phyloP scores from a whole-genome alignment of 2,888 invertebrate genomes.

The Polyommatus icarus region DNA sequence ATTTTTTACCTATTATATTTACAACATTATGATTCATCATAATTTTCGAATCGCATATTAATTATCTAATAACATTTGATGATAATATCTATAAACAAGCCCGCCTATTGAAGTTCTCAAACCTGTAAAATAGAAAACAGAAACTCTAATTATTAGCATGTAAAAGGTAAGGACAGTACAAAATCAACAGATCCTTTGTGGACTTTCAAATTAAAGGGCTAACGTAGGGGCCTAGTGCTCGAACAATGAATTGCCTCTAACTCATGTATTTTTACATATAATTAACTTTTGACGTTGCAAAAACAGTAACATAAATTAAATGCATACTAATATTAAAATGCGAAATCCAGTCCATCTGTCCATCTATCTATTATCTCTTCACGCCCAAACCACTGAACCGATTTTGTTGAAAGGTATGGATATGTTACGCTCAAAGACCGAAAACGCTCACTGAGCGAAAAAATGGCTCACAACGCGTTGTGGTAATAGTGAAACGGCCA shows the following conservation, averaged over 20 bases:
- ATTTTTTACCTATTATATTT: no score
- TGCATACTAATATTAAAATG: no score
- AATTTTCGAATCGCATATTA: background rate
- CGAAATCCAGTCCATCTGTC: no score
- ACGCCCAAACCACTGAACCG: no score
- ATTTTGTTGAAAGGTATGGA: no score
- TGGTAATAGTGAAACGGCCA: no score
- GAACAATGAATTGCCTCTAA: background rate
- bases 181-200: constrained; percentile 22
- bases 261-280: background rate
- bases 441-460: no score
- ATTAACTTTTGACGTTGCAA: background rate
- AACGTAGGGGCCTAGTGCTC: background rate
- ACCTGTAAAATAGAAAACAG: background rate
- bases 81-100: background rate
- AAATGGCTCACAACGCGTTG: no score
- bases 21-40: no score
- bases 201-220: constrained; percentile 20
- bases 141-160: constrained; percentile 5
- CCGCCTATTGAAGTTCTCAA: background rate
- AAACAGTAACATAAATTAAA: background rate
- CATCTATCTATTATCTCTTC: no score
- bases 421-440: no score
- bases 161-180: constrained; percentile 1
- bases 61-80: background rate